Conservation (phyloP, 1,140 invertebrate genomes). For the Ceratoteleas bidentatus region DNA sequence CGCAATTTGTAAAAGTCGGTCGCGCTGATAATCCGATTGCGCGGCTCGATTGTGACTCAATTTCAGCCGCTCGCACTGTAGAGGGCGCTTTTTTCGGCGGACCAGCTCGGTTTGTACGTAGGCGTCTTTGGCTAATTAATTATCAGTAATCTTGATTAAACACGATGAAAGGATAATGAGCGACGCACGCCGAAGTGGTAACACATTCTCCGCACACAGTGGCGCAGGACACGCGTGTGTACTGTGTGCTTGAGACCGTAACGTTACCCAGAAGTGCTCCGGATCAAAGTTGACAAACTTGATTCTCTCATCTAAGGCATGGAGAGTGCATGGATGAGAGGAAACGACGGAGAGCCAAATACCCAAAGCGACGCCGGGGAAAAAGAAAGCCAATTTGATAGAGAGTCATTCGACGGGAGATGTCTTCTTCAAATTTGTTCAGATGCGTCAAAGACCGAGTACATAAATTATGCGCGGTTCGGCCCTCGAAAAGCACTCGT, state of each 20-base stretch:
- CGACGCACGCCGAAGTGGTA: constrained; percentile 26
- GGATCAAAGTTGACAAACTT: constrained; percentile 77
- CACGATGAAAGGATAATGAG: constrained; percentile 39
- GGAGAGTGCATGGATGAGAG: constrained; percentile 37
- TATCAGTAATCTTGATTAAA: constrained; percentile 74
- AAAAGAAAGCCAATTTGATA: constrained; percentile 32
- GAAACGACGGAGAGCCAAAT: constrained; percentile 28
- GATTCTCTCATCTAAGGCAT: constrained; percentile 63
- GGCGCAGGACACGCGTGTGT: constrained; percentile 36
- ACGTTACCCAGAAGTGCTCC: constrained; percentile 64
- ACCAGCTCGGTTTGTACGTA: constrained; percentile 5
- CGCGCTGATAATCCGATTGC: constrained; percentile 45
- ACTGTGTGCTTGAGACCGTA: constrained; percentile 55
- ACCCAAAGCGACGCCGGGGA: constrained; percentile 26
- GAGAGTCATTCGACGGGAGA: constrained; percentile 29
- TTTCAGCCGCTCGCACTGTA: constrained; percentile 2
- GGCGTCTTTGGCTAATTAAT: constrained; percentile 73
- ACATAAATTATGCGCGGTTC: constrained; percentile 6
- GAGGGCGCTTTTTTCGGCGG: constrained; percentile 13
- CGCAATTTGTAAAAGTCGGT: no score
- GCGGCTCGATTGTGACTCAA: constrained; percentile 32
- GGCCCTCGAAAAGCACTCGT: neutral
- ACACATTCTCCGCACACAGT: constrained; percentile 37
- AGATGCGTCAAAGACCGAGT: constrained; percentile 17
- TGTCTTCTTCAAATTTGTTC: constrained; percentile 30